Evolutionary conservation across 2,888 invertebrate genomes (phyloP).

Genomic region (Bombylius major): DNA sequence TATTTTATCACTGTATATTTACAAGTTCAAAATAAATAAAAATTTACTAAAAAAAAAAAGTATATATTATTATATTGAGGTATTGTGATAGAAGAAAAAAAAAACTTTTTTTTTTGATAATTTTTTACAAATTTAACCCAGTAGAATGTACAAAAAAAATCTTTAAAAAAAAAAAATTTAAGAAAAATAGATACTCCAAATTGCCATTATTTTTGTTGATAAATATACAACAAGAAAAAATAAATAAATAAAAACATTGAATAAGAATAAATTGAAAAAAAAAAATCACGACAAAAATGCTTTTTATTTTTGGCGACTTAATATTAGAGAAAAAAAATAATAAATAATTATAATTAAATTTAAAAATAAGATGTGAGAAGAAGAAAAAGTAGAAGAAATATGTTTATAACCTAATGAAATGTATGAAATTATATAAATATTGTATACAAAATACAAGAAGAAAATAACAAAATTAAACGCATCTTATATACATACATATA

Average conservation of each 20-base stretch:
- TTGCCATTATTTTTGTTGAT: constrained; percentile 19
- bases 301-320: constrained; percentile 18
- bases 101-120: constrained; percentile 15
- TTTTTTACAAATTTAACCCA: constrained; percentile 18
- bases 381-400: too few species aligned
- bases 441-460: too few species aligned
- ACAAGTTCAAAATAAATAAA: constrained; percentile 15
- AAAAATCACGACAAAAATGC: constrained; percentile 16
- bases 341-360: constrained; percentile 7
- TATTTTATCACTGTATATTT: constrained; percentile 39
- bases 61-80: constrained; percentile 16
- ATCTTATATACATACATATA: constrained; percentile 9
- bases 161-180: constrained; percentile 10
- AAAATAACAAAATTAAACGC: too few species aligned
- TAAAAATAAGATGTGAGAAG: not conserved
- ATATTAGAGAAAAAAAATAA: not conserved
- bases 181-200: constrained; percentile 17
- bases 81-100: constrained; percentile 20
- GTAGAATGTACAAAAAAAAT: constrained; percentile 16
- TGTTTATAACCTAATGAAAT: too few species aligned
- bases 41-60: constrained; percentile 16
- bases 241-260: not conserved
- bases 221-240: constrained; percentile 15
- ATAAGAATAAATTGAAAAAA: not conserved
- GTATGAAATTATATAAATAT: too few species aligned